Percentiles rank a stretch among this genome's conserved stretches.
Evolutionary conservation across 1,140 invertebrate genomes (phyloP).

Genomic region (Formica exsecta): DNA sequence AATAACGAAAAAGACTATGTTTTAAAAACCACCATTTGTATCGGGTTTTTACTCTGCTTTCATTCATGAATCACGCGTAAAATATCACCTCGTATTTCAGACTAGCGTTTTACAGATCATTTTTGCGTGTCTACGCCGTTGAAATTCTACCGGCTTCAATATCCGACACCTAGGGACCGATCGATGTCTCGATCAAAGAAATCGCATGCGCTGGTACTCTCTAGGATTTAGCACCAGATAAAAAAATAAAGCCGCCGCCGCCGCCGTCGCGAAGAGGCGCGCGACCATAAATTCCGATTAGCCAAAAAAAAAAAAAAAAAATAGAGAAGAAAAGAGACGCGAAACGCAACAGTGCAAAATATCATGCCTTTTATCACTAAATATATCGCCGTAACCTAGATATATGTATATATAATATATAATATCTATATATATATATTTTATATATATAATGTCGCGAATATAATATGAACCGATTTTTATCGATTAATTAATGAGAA

Average conservation of each 20-base stretch:
- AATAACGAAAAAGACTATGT: constrained; percentile 9
- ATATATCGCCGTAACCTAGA: constrained; percentile 65
- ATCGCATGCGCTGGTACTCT: constrained; percentile 51
- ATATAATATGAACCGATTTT: constrained; percentile 81
- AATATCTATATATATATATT: constrained; percentile 72
- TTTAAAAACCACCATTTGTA: constrained; percentile 24
- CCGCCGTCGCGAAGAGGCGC: constrained; percentile 34
- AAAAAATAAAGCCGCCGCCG: constrained; percentile 58
- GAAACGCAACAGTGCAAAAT: constrained; percentile 72
- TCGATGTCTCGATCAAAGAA: constrained; percentile 59
- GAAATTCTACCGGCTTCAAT: constrained; percentile 51
- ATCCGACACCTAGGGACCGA: constrained; percentile 22
- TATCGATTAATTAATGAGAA: constrained; percentile 84
- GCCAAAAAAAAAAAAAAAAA: not conserved
- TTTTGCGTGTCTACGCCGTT: constrained; percentile 47
- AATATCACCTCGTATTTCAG: constrained; percentile 50
- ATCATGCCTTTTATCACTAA: constrained; percentile 67
- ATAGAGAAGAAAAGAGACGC: not conserved
- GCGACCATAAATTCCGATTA: constrained; percentile 37
- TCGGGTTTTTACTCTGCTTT: constrained; percentile 13
- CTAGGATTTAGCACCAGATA: constrained; percentile 64
- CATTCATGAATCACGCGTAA: constrained; percentile 48
- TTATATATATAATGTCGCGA: constrained; percentile 80
- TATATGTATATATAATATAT: constrained; percentile 72
- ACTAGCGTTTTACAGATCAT: constrained; percentile 23